Base-by-base conservation (phyloP, 1,140 invertebrate genomes). In the Cheumatopsyche charites region DNA sequence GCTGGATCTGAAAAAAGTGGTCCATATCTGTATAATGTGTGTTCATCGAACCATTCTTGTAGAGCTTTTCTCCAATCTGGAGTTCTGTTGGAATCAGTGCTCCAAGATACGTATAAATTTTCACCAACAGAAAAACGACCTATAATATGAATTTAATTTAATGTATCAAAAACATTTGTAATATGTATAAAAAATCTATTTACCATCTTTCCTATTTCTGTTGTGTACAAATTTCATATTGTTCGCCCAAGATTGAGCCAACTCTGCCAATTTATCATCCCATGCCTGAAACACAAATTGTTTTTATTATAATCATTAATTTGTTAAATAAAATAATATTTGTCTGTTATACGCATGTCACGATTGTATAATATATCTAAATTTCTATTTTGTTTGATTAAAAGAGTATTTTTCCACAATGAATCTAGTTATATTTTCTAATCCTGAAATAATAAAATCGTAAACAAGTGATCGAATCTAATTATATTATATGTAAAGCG, bases 211-310 rank as follows among this genome's bases (percentile, higher is more conserved):
- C 9, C 62, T n/a, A 17, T 71, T 42, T 13, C 26, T 12, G 36
- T 73, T 75, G 36, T 75, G 74, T 26, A 29, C 7, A 23, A 49
- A 75, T 17, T 67, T 42, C 74, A 75, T 75, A 7, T 71, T 72
- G 47, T 73, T 55, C 3, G 74, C 74, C 67, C 68, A 75, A 25
- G 36, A 23, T 71, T 75, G 74, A 13, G 74, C 74, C 7, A 71
- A 36, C 13, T 15, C 25, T 43, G 4, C 67, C 26, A 75, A 61
- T 25, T 21, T 43, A n/a, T 75, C 74, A 58, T 75, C 71, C 74
- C 74, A 75, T 25, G 67, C 68, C 74, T 75, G 23, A 55, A 63
- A 71, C 65, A 26, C 11, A 17, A 68, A 68, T 55, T 49, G 13
- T 5, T n/a, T n/a, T n/a, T n/a, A n/a, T n/a, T n/a, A n/a, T n/a